Percentiles rank a stretch among this genome's conserved stretches.
Conservation (phyloP, 2,888 invertebrate species). For the Tribolium freemani region DNA sequence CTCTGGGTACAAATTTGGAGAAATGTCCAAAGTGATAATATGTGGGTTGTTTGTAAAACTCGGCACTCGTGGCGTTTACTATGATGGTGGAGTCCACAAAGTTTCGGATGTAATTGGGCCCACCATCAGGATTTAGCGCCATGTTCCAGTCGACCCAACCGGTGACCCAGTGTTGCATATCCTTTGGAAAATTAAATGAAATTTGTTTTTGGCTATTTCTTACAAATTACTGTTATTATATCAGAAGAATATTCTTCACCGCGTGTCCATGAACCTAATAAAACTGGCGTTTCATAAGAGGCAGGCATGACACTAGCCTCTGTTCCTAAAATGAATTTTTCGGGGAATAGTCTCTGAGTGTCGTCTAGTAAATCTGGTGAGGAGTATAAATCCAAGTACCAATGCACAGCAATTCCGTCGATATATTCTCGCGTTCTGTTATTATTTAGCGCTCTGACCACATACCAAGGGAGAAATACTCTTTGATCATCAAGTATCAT, state of each 20-base stretch:
- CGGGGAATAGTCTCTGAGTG: constrained; percentile 64
- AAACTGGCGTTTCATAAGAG: constrained; percentile 61
- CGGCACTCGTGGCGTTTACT: constrained; percentile 73
- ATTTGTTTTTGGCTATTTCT: background rate
- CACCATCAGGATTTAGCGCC: constrained; percentile 79
- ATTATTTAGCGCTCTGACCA: constrained; percentile 53
- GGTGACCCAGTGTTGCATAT: constrained; percentile 80
- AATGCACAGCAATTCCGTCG: constrained; percentile 86
- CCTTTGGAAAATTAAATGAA: constrained; percentile 65
- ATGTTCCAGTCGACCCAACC: constrained; percentile 96
- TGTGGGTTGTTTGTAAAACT: constrained; percentile 92
- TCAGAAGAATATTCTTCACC: constrained; percentile 69
- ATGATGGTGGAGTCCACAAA: constrained; percentile 86
- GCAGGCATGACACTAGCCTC: constrained; percentile 76
- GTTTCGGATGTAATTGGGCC: constrained; percentile 86
- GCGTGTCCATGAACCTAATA: constrained; percentile 75
- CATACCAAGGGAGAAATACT: constrained; percentile 42
- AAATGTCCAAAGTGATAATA: constrained; percentile 89
- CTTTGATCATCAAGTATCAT: constrained; percentile 79
- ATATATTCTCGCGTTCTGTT: constrained; percentile 73
- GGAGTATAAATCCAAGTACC: constrained; percentile 80
- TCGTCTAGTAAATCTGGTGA: constrained; percentile 72
- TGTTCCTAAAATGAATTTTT: constrained; percentile 70
- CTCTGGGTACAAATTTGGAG: constrained; percentile 74
- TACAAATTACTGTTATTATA: constrained; percentile 73